Conservation (phyloP, 2,888 invertebrate genomes). For the Philereme transversata region DNA sequence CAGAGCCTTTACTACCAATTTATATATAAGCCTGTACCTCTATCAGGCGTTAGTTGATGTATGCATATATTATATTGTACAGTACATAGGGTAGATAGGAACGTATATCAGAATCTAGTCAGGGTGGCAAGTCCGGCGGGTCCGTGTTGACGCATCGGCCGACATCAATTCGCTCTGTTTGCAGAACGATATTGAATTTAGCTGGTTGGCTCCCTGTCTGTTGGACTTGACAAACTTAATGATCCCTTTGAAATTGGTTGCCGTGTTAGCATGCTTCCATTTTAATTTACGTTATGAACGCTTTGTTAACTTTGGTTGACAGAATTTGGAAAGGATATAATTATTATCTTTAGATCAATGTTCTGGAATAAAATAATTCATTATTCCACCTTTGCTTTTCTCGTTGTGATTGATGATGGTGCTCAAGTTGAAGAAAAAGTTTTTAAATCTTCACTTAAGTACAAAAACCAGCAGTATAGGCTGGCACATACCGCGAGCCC, state of each 20-base stretch:
- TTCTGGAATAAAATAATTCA: no score
- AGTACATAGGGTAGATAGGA: neutral
- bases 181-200: slow-evolving; percentile 70
- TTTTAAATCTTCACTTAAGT: no score
- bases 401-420: no score
- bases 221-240: slow-evolving; percentile 55
- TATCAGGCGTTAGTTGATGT: no score
- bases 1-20: no score
- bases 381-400: no score
- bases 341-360: no score
- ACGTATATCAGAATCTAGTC: slow-evolving; percentile 20
- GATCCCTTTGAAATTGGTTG: slow-evolving; percentile 41
- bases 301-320: neutral
- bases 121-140: slow-evolving; percentile 46
- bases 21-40: no score
- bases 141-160: slow-evolving; percentile 55
- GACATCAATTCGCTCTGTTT: slow-evolving; percentile 67
- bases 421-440: no score
- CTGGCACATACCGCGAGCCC: no score
- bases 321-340: no score
- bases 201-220: slow-evolving; percentile 71
- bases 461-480: no score
- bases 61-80: neutral
- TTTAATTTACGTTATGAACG: slow-evolving; percentile 16
- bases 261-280: slow-evolving; percentile 22